A percentile compares a stretch with the other conserved stretches of the same genome.
These are phyloP conservation scores for Peromyscus polionotus DNA, from an alignment of 2,113 vertebrate species.

Conservation along the genomic window DNA sequence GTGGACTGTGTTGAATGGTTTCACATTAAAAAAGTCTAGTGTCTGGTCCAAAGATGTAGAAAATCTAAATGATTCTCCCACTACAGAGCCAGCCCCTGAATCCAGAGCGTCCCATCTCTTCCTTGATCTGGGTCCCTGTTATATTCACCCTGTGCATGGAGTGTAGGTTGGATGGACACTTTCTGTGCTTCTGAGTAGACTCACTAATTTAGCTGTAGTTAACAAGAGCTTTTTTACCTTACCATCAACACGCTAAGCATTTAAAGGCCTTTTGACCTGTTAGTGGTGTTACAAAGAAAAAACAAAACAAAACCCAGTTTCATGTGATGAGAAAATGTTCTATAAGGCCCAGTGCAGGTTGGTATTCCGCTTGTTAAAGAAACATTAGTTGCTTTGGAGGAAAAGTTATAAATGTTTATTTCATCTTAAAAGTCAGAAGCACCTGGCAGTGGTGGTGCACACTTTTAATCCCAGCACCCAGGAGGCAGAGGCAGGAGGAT, in stretches of 20 bases:
- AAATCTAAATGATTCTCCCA: not conserved
- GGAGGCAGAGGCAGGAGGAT: too few species aligned
- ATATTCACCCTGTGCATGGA: not conserved
- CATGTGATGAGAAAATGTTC: conserved; percentile 18
- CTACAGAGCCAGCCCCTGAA: not conserved
- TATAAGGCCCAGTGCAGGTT: not conserved
- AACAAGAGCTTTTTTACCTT: not conserved
- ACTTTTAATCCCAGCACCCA: too few species aligned
- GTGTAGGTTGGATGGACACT: not conserved
- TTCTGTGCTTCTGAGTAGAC: not conserved
- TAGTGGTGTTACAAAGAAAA: not conserved
- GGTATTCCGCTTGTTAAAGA: conserved; percentile 3
- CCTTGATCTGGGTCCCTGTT: not conserved
- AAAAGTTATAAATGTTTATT: conserved; percentile 39
- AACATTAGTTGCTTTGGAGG: not conserved
- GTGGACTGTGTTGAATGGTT: not conserved
- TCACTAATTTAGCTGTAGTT: not conserved
- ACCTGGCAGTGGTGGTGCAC: not conserved
- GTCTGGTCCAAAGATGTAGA: not conserved
- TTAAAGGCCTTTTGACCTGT: conserved; percentile 48
- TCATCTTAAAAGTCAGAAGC: not conserved
- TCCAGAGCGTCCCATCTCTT: not conserved
- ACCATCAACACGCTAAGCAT: not conserved
- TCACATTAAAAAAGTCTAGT: not conserved
- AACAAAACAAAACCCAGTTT: not conserved